Conservation (phyloP, 2,888 invertebrate species). For the Apodemia hepburni region DNA sequence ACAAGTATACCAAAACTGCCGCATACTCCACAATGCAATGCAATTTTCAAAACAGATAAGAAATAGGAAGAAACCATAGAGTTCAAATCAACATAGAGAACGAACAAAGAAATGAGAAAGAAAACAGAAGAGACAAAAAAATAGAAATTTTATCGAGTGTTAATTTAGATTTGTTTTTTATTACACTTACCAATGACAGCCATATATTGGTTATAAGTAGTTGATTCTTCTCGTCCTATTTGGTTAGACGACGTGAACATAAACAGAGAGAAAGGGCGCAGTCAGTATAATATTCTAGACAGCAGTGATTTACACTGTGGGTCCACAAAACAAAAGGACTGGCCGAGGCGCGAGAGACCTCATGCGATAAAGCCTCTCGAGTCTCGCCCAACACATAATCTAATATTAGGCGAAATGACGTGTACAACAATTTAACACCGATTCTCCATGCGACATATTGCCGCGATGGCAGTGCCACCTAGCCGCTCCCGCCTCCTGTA, state of each 20-base stretch:
- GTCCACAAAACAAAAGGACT: slow-evolving; percentile 56
- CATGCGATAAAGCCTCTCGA: slow-evolving; percentile 52
- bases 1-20: slow-evolving; percentile 61
- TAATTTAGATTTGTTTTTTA: slow-evolving; percentile 77
- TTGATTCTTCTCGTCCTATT: slow-evolving; percentile 97
- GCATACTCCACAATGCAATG: slow-evolving; percentile 77
- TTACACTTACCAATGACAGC: slow-evolving; percentile 95
- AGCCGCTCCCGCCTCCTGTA: slow-evolving; percentile 64
- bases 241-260: slow-evolving; percentile 85
- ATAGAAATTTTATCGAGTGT: slow-evolving; percentile 71
- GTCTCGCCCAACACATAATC: slow-evolving; percentile 63
- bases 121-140: slow-evolving; percentile 53
- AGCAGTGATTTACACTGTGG: slow-evolving; percentile 60
- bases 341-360: slow-evolving; percentile 49
- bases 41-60: slow-evolving; percentile 64
- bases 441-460: slow-evolving; percentile 73
- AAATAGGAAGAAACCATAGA: slow-evolving; percentile 53
- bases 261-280: slow-evolving; percentile 83
- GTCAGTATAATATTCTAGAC: slow-evolving; percentile 75
- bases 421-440: slow-evolving; percentile 73
- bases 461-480: slow-evolving; percentile 65
- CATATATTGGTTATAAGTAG: slow-evolving; percentile 96
- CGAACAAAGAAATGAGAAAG: slow-evolving; percentile 48
- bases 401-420: slow-evolving; percentile 57
- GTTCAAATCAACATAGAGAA: slow-evolving; percentile 41